Evolutionary conservation across 2,113 vertebrate species (phyloP).

Genomic region (Lycocorax pyrrhopterus): DNA sequence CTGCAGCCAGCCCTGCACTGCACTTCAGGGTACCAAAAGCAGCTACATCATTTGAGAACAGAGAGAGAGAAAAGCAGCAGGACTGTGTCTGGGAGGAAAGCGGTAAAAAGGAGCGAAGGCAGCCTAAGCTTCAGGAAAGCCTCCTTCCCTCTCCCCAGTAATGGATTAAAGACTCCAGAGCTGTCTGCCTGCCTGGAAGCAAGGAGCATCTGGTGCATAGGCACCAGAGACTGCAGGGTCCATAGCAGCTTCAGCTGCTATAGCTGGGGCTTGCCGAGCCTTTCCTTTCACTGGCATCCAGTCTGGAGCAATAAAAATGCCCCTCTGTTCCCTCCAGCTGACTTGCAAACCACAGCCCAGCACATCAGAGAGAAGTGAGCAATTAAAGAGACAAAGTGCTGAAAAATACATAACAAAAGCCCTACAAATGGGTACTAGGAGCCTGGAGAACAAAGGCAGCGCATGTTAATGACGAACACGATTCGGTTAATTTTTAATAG

Average conservation of each 20-base stretch:
- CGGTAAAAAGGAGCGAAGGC: neutral
- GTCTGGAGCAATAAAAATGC: constrained; percentile 7
- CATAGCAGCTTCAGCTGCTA: neutral
- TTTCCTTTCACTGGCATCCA: neutral
- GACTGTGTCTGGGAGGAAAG: neutral
- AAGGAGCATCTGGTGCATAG: neutral
- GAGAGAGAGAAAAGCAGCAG: neutral
- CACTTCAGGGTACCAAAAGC: rapidly evolving
- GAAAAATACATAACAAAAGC: constrained; percentile 67
- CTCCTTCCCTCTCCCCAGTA: rapidly evolving
- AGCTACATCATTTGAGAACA: neutral
- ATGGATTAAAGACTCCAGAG: neutral
- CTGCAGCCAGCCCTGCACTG: rapidly evolving
- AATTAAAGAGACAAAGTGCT: constrained; percentile 71
- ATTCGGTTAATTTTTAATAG: constrained; percentile 62
- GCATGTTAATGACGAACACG: constrained; percentile 28
- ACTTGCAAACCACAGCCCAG: constrained; percentile 1
- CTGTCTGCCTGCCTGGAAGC: neutral
- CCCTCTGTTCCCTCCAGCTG: constrained; percentile 22
- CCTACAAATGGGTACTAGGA: constrained; percentile 23
- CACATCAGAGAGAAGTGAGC: constrained; percentile 39
- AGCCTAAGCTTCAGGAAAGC: neutral
- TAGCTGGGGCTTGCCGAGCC: neutral
- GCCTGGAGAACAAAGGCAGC: constrained; percentile 12
- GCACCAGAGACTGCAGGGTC: neutral